Base-by-base conservation (phyloP, 2,888 invertebrate species). In the Volucella inflata region DNA sequence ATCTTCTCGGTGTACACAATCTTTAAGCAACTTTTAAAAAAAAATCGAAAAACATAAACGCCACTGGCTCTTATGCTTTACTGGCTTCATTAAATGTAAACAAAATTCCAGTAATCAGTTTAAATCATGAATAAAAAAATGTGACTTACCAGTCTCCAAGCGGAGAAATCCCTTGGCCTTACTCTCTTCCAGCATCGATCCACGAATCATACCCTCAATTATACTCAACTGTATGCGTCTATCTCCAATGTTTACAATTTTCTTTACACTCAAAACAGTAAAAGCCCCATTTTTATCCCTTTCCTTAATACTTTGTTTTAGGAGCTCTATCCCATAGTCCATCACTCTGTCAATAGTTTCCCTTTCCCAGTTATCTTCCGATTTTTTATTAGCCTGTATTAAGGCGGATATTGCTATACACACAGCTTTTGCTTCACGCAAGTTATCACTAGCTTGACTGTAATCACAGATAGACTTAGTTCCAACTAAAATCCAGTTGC, bases 401-500 rank as follows among this genome's bases (percentile, higher is more conserved):
- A 87, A 16, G 4, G 84, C 74, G 8, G 80, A 65, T 1, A 83
- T 38, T 6, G 53, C 87, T 4, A 87, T 80, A 53, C 85, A 75
- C 11, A 87, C 14, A 17, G 83, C 51, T 42, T 87, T 88, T 3
- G 53, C 77, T 14, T 38, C 9, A 2, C 70, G 64, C 1, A 68
- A 36, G 0, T 36, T 11, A 65, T 85, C 79, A 0, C 74, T 64
- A 40, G 65, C 70, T 42, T 70, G 55, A 42, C 84, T 75, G 48
- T 74, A 87, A 46, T 87, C 74, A 44, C 88, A 88, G 9, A 88
- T 36, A 8, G 89, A 90, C 57, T 91, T 90, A 3, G 88, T 90
- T 1, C 92, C 92, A 59, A 91, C 88, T 1, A 93, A 83, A n/a
- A 92, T 91, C 93, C 93, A 93, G 82, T 88, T 89, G 9, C 87